Evolutionary conservation across 2,888 invertebrate species (phyloP).

Genomic region (Lamproptera curius): DNA sequence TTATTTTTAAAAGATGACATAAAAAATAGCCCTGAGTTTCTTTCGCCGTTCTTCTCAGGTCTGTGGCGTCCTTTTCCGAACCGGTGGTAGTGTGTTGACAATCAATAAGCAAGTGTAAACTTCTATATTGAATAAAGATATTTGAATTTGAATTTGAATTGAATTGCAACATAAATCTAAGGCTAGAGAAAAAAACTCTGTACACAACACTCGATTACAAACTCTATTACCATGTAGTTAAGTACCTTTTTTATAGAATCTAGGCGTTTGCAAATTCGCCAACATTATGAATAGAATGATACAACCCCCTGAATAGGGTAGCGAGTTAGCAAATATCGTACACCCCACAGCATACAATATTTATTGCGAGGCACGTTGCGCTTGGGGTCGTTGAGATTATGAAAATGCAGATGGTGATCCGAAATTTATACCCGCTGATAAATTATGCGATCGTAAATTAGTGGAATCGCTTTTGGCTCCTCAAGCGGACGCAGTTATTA

Average conservation of each 20-base stretch:
- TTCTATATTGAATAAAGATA: no score
- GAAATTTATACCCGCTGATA: constrained; percentile 37
- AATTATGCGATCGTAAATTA: constrained; percentile 35
- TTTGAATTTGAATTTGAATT: no score
- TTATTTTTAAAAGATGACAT: no score
- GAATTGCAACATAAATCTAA: constrained; percentile 68
- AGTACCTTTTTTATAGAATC: constrained; percentile 36
- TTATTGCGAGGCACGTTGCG: constrained; percentile 51
- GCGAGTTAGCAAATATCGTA: constrained; percentile 65
- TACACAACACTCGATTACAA: constrained; percentile 30
- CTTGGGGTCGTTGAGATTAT: constrained; percentile 52
- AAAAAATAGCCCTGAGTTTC: no score
- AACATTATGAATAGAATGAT: constrained; percentile 61
- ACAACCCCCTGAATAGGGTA: constrained; percentile 56
- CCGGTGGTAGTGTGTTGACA: no score
- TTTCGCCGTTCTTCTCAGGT: no score
- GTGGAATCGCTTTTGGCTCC: constrained; percentile 13
- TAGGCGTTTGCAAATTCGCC: constrained; percentile 46
- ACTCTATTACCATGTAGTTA: constrained; percentile 25
- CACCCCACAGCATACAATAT: constrained; percentile 58
- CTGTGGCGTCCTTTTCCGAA: no score
- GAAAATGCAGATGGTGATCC: constrained; percentile 46
- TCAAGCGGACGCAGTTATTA: constrained; percentile 21
- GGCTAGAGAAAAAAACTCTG: constrained; percentile 34
- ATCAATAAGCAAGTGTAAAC: no score